Base-by-base conservation (phyloP, 2,888 invertebrate genomes). In the Atrina japonica region DNA sequence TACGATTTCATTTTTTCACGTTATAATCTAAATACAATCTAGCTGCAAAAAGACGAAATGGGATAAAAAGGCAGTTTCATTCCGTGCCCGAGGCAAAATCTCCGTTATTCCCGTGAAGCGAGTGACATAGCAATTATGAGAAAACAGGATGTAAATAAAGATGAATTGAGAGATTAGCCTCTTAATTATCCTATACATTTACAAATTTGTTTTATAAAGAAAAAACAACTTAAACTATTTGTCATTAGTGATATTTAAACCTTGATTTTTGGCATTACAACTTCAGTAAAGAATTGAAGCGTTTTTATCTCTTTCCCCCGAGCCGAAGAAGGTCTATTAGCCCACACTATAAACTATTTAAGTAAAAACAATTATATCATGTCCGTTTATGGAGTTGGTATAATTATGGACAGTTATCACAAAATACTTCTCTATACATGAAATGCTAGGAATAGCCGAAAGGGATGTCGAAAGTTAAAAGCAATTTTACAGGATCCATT, bases 211-310 rank as follows among this genome's bases (percentile, higher is more conserved):
- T 7, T 35, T 35, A 35, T 35, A 35, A 35, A 35, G 35, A 11
- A 35, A 35, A 35, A 35, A 35, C 5, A 35, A 7, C 35, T 35
- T 35, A 35, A 35, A 35, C 35, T 56, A 11, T 56, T 56, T 40
- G 56, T 56, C 35, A 56, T 56, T 56, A 40, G 56, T 35, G 56
- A 56, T 56, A 56, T 56, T 56, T 56, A 56, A 40, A 23, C 40
- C 56, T 23, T 56, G 56, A 40, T 40, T 35, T 56, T 23, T 35
- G 23, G 56, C 23, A 56, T 56, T 56, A 56, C 56, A 56, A 56
- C 56, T 56, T 56, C 56, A 56, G n/a, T 56, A 56, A 40, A 56
- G 56, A 56, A 56, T 40, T 56, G 56, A 56, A 56, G 40, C 40
- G 40, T 56, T 56, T 53, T 56, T 56, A 56, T 56, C 56, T 56